Base-by-base conservation (phyloP, 2,888 invertebrate genomes). In the Melanostoma mellinum region DNA sequence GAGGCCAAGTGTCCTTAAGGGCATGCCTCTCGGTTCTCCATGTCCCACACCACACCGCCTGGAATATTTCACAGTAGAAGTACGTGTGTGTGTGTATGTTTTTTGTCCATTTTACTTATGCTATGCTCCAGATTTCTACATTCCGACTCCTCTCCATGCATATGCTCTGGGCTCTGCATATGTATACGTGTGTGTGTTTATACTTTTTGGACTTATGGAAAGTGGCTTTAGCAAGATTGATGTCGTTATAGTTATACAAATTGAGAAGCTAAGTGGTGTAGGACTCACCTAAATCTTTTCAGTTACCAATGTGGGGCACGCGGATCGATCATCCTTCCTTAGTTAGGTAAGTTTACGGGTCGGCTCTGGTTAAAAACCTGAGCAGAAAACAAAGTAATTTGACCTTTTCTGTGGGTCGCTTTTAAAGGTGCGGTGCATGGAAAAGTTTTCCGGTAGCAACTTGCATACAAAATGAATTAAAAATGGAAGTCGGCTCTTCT, bases 1-100 rank as follows among this genome's bases (percentile, higher is more conserved):
- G 85, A 86, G 87, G 87, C 80, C 87, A 87, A 88, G 89, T 80
- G 86, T 74, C 82, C 86, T 84, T 77, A 73, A 78, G 79, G 85
- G 79, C 75, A 82, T 71, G 61, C 60, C 75, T 65, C 69, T 36
- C 58, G 20, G 10, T 10, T 20, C 20, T 46, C 42, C 35, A 8
- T n/a, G 44, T 36, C n/a, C 35, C 30, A 32, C 44, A 63, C 48
- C 30, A 32, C 44, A 63, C 48, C 53, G 55, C 48, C 60, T 56
- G 82, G n/a, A 50, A 81, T 69, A 48, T 76, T 58, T 75, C 65
- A 52, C 69, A 56, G 61, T 30, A 20, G 20, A 20, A 20, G 20
- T 20, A 20, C 1, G 20, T 20, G 20, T 20, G 20, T 20, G 20
- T 20, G 20, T 20, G 20, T 1, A 20, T 20, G 20, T 20, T 20